Evolutionary conservation across 2,797 vertebrate genomes (phyloP).

Genomic region (Pterois miles): DNA sequence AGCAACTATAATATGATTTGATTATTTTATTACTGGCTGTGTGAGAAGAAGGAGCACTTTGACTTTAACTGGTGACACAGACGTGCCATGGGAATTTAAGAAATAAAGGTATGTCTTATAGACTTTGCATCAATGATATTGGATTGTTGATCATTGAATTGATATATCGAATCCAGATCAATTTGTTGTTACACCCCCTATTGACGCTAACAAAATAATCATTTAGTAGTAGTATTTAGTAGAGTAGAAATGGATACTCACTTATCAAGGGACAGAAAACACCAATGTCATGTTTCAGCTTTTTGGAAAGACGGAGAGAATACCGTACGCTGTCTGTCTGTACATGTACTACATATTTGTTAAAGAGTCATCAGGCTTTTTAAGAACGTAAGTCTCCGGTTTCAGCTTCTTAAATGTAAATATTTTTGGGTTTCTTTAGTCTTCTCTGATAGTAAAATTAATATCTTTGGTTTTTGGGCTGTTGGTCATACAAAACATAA

Average conservation of each 20-base stretch:
- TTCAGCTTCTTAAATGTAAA: neutral
- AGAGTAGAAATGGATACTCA: neutral
- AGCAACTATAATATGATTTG: no score
- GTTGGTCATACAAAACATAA: neutral
- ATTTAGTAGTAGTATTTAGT: no score
- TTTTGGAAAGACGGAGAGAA: neutral
- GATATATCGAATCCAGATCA: no score
- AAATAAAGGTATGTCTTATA: no score
- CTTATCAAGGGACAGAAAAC: neutral
- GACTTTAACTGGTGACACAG: no score
- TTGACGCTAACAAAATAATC: neutral
- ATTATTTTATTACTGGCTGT: no score
- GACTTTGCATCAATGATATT: no score
- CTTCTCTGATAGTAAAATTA: neutral
- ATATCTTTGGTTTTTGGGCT: neutral
- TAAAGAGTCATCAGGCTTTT: neutral
- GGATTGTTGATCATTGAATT: no score
- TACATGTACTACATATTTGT: neutral
- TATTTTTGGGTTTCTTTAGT: neutral
- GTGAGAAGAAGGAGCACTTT: no score
- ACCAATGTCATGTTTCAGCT: neutral
- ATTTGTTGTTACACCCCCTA: no score
- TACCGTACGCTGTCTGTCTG: neutral
- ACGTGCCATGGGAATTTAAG: no score
- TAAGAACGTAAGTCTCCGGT: neutral